phyloP scores from a whole-genome alignment of 2,888 invertebrate genomes.

The Craniophora ligustri region DNA sequence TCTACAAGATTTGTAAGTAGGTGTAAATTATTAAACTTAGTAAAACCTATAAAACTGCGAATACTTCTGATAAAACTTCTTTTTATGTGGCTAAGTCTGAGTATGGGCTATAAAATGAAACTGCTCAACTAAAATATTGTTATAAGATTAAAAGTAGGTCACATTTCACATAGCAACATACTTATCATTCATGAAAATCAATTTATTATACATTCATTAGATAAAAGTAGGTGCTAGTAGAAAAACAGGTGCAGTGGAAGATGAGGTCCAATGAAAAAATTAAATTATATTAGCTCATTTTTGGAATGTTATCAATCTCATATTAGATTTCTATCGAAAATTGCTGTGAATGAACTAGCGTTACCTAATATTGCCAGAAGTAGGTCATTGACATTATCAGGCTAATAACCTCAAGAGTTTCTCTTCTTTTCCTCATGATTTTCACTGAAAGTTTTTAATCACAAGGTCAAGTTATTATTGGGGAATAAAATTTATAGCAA shows the following conservation, averaged over 20 bases:
- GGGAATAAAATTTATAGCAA: no score
- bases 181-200: background rate
- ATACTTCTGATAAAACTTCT: background rate
- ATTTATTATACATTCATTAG: background rate
- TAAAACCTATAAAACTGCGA: background rate
- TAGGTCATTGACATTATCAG: background rate
- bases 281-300: no score
- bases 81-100: background rate
- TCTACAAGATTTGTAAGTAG: no score
- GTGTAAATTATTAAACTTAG: no score
- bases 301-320: no score
- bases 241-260: background rate
- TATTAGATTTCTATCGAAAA: no score
- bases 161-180: conserved; percentile 7
- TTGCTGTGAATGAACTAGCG: no score
- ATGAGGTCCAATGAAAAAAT: no score
- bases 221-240: background rate
- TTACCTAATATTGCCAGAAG: background rate
- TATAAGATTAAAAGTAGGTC: conserved; percentile 1
- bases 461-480: no score
- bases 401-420: background rate
- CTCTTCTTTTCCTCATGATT: no score
- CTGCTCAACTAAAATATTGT: background rate
- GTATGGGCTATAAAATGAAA: background rate
- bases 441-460: no score